A percentile compares a stretch with the other conserved stretches of the same genome.
These are phyloP conservation scores for Ischnura elegans DNA, from an alignment of 2,888 invertebrate species.

Conservation along the genomic window DNA sequence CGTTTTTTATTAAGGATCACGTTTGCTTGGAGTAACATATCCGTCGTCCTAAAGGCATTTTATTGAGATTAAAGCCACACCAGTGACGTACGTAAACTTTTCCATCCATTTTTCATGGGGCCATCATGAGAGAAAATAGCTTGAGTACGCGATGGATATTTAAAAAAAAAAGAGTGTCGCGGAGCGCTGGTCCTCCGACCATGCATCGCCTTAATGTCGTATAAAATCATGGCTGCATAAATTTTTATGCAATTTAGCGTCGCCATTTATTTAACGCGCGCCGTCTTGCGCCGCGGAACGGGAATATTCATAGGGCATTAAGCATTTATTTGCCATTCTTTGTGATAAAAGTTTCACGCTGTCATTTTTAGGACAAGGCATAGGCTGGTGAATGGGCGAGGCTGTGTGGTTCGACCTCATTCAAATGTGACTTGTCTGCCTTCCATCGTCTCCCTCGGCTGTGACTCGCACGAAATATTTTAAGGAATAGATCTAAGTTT, in stretches of 20 bases:
- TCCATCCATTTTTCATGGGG: slow-evolving; percentile 31
- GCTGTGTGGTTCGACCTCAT: background rate
- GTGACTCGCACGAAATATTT: background rate
- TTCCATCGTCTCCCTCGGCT: background rate
- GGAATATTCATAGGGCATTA: slow-evolving; percentile 26
- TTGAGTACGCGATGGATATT: slow-evolving; percentile 26
- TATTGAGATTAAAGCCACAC: slow-evolving; percentile 22
- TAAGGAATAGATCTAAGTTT: background rate
- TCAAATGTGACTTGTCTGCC: background rate
- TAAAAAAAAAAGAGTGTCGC: slow-evolving; percentile 20
- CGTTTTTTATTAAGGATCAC: slow-evolving; percentile 20
- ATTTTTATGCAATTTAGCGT: slow-evolving; percentile 12
- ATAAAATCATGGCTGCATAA: slow-evolving; percentile 31
- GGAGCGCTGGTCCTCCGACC: background rate
- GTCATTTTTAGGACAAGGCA: background rate
- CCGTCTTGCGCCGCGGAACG: slow-evolving; percentile 2
- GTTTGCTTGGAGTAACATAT: background rate
- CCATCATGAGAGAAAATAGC: background rate
- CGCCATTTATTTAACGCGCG: slow-evolving; percentile 27
- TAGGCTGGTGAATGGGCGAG: background rate
- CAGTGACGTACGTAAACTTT: slow-evolving; percentile 25
- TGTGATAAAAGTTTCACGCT: slow-evolving; percentile 1
- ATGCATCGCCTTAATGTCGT: slow-evolving; percentile 38
- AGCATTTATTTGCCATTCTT: slow-evolving; percentile 24
- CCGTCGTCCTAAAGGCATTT: slow-evolving; percentile 21